Percentiles rank a stretch among this genome's conserved stretches.
phyloP scores from a whole-genome alignment of 2,113 vertebrate species.

The Entosphenus tridentatus region DNA sequence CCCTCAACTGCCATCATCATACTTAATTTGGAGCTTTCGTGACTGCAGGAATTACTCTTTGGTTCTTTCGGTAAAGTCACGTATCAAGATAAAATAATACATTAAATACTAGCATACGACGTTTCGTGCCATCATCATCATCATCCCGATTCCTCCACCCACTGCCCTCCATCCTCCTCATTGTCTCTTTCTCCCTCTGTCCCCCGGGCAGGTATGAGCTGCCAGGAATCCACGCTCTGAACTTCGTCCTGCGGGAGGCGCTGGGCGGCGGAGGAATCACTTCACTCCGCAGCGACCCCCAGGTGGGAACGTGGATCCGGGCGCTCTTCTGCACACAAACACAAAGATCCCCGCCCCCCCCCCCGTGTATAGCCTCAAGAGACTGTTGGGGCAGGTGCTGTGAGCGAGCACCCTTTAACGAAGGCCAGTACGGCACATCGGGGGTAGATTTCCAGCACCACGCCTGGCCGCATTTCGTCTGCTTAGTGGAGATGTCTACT shows the following conservation, averaged over 20 bases:
- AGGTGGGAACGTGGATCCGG: constrained; percentile 20
- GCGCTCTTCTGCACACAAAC: neutral
- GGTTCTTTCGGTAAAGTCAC: too few relatives aligned
- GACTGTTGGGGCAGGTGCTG: neutral
- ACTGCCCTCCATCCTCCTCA: too few relatives aligned
- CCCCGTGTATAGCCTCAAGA: neutral
- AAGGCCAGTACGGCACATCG: neutral
- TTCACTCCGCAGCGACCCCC: constrained; percentile 51
- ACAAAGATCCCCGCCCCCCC: neutral
- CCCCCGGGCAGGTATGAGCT: constrained; percentile 31
- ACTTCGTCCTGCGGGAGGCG: constrained; percentile 44
- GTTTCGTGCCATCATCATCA: too few relatives aligned
- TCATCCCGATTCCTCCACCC: too few relatives aligned
- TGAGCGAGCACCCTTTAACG: neutral
- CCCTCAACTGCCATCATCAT: too few relatives aligned
- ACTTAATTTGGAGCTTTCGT: too few relatives aligned
- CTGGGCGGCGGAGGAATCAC: constrained; percentile 46
- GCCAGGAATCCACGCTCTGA: constrained; percentile 41
- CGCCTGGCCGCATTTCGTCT: neutral
- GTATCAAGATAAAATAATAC: too few relatives aligned
- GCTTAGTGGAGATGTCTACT: too few relatives aligned
- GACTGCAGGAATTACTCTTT: too few relatives aligned
- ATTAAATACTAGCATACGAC: too few relatives aligned
- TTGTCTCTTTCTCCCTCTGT: too few relatives aligned
- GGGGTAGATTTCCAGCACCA: neutral